Percentiles rank a stretch among this genome's conserved stretches.
Conservation (phyloP, 2,888 invertebrate species). For the Heliothis peltigera region DNA sequence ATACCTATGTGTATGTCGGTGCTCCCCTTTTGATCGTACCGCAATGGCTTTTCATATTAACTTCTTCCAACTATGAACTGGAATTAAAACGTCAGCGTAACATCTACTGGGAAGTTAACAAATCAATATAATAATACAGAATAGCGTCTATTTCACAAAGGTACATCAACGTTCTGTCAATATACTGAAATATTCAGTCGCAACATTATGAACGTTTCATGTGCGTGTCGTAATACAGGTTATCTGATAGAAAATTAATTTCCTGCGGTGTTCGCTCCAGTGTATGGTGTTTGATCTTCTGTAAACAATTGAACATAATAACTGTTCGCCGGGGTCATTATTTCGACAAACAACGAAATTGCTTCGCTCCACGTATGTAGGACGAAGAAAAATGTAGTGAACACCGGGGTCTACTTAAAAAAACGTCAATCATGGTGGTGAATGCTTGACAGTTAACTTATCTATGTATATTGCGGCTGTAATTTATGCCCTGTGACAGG, state of each 20-base stretch:
- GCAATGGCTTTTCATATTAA: conserved; percentile 30
- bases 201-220: conserved; percentile 36
- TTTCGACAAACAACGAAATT: conserved; percentile 15
- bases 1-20: conserved; percentile 15
- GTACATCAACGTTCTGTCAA: conserved; percentile 32
- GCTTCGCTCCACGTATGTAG: neutral
- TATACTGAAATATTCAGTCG: conserved; percentile 47
- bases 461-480: conserved; percentile 32
- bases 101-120: neutral
- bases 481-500: conserved; percentile 34
- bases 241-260: conserved; percentile 61
- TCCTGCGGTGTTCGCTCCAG: conserved; percentile 34
- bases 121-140: conserved; percentile 11
- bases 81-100: conserved; percentile 27
- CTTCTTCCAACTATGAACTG: conserved; percentile 17
- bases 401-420: conserved; percentile 12
- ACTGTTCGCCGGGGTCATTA: conserved; percentile 19
- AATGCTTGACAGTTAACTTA: conserved; percentile 39
- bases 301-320: conserved; percentile 40
- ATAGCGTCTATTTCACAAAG: conserved; percentile 21
- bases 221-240: conserved; percentile 47
- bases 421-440: conserved; percentile 33
- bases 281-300: conserved; percentile 48
- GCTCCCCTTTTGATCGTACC: conserved; percentile 32
- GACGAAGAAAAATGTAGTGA: conserved; percentile 16